Conservation (phyloP, 2,888 invertebrate genomes). For the Eulithis prunata region DNA sequence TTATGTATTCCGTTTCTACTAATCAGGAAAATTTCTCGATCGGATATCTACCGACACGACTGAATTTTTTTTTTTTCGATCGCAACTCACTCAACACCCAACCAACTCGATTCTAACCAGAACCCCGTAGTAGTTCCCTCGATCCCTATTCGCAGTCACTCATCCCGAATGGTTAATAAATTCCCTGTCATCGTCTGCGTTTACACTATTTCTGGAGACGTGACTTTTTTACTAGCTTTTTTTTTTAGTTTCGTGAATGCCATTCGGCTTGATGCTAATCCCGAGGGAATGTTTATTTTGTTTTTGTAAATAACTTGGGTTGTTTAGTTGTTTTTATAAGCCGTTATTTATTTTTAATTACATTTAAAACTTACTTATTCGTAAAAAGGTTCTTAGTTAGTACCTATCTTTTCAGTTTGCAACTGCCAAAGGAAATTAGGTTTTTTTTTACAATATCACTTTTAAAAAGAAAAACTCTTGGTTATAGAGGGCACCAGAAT, state of each 20-base stretch:
- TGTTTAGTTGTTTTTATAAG: conserved; percentile 1
- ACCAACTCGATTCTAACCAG: conserved; percentile 1
- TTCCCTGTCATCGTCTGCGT: conserved; percentile 75
- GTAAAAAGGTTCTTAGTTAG: no score
- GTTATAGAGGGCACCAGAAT: no score
- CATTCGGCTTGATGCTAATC: conserved; percentile 40
- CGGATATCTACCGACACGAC: no score
- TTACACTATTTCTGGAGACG: conserved; percentile 68
- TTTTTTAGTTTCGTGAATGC: conserved; percentile 45
- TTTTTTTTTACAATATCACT: no score
- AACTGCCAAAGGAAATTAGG: no score
- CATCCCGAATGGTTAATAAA: conserved; percentile 81
- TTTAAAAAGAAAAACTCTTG: no score
- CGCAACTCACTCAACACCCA: conserved; percentile 3
- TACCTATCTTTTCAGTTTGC: no score
- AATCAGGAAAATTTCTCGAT: no score
- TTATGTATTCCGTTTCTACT: no score
- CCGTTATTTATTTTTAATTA: no score
- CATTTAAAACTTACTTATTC: no score
- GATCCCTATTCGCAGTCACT: conserved; percentile 72
- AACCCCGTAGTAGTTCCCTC: conserved; percentile 23
- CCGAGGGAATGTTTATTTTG: conserved; percentile 31
- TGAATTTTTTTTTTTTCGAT: no score
- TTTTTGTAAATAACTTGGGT: conserved; percentile 15
- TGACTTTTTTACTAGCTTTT: conserved; percentile 42